Evolutionary conservation across 2,797 vertebrate species (phyloP).

Genomic region (Knipowitschia caucasica): DNA sequence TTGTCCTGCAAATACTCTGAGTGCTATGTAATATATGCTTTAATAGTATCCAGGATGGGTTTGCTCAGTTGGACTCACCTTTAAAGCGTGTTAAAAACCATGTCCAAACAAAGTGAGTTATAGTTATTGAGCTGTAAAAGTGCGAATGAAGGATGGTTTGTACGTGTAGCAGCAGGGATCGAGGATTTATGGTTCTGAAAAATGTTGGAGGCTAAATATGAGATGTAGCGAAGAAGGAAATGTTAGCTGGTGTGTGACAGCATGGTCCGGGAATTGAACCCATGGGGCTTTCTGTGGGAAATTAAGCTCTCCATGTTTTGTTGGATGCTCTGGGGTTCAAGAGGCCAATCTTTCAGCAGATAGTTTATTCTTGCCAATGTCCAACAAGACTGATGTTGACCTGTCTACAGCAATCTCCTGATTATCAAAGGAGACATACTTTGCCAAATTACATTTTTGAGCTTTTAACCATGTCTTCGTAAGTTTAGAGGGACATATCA

Average conservation of each 20-base stretch:
- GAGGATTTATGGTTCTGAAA: not conserved
- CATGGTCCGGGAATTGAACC: not conserved
- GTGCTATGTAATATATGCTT: not conserved
- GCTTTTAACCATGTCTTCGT: no score
- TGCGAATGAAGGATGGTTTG: not conserved
- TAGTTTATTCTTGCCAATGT: not conserved
- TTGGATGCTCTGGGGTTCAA: not conserved
- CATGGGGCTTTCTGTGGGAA: not conserved
- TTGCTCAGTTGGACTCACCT: not conserved
- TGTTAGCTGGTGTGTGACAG: not conserved
- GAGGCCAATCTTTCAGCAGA: no score
- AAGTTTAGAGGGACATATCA: no score
- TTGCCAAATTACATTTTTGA: no score
- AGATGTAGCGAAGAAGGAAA: not conserved
- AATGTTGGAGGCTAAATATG: not conserved
- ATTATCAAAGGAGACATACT: no score
- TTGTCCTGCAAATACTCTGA: constrained; percentile 14
- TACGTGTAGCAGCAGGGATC: not conserved
- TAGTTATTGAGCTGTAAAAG: not conserved
- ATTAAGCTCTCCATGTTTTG: not conserved
- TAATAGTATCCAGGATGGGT: not conserved
- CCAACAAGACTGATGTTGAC: not conserved
- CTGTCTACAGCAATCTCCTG: no score
- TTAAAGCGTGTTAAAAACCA: not conserved
- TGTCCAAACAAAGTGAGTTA: not conserved